phyloP scores from a whole-genome alignment of 2,113 vertebrate species.

The Hoplias malabaricus region DNA sequence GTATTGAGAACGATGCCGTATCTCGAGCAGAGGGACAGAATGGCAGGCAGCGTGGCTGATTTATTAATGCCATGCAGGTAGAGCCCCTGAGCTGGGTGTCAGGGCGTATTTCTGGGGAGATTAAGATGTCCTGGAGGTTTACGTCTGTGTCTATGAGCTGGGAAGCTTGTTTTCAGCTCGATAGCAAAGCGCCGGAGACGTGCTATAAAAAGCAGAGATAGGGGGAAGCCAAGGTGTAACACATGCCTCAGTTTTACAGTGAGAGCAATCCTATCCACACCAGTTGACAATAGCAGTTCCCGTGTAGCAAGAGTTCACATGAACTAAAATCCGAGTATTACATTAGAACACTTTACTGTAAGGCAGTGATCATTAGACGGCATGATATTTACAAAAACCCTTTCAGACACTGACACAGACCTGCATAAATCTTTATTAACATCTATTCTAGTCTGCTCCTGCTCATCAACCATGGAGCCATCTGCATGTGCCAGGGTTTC shows the following conservation, averaged over 20 bases:
- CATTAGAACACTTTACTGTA: no score
- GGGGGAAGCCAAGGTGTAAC: conserved; percentile 13
- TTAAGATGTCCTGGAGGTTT: conserved; percentile 62
- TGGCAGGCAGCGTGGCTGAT: conserved; percentile 27
- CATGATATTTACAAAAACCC: no score
- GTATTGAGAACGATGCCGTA: background rate
- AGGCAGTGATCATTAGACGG: no score
- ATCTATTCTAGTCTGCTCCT: no score
- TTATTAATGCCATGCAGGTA: conserved; percentile 44
- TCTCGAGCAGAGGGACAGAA: conserved; percentile 2
- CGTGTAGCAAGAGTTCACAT: conserved; percentile 6
- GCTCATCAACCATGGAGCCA: no score
- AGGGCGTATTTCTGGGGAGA: conserved; percentile 63
- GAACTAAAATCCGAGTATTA: no score
- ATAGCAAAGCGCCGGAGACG: conserved; percentile 17
- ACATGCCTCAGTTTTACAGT: conserved; percentile 8
- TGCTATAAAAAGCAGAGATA: conserved; percentile 18
- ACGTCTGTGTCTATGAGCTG: conserved; percentile 26
- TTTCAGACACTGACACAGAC: no score
- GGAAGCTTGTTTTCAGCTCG: conserved; percentile 13
- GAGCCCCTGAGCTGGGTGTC: conserved; percentile 37
- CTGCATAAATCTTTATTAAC: no score
- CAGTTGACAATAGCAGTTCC: background rate
- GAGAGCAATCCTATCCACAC: conserved; percentile 7
- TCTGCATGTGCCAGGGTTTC: no score